Conservation (phyloP, 1,140 invertebrate genomes). For the Sarcophaga bullata region DNA sequence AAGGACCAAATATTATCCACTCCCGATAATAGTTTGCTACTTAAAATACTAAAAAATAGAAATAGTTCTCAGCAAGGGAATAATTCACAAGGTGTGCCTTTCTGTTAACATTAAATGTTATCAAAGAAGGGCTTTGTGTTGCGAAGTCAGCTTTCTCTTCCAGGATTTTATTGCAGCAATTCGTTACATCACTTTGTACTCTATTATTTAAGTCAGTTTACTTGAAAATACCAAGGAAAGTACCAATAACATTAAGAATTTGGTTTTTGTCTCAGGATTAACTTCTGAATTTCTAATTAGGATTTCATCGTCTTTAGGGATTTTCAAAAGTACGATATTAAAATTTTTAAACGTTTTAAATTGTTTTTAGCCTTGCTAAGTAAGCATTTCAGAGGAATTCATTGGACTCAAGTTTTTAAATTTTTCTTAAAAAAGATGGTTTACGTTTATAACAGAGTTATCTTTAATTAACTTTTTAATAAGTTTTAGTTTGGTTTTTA, state of each 20-base stretch:
- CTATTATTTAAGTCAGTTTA: background rate
- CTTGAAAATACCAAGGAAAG: background rate
- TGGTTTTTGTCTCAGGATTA: background rate
- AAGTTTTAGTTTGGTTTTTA: constrained; percentile 20
- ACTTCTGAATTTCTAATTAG: constrained; percentile 1
- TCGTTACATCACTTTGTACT: background rate
- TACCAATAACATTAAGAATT: background rate
- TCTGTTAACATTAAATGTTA: background rate
- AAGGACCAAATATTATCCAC: background rate
- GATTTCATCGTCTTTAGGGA: background rate
- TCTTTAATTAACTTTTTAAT: constrained; percentile 7
- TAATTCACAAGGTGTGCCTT: background rate
- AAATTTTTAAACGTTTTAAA: background rate
- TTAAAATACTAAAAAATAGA: constrained; percentile 11
- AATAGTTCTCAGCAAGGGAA: background rate
- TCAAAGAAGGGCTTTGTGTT: background rate
- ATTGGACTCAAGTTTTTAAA: background rate
- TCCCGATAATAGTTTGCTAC: background rate
- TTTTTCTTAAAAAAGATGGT: constrained; percentile 6
- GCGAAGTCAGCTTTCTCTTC: background rate
- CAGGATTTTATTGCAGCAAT: background rate
- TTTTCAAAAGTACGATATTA: background rate
- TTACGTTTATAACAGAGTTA: background rate
- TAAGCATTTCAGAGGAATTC: background rate
- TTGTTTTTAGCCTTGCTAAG: background rate